Base-by-base conservation (phyloP, 2,888 invertebrate genomes). In the Agrochola lychnidis region DNA sequence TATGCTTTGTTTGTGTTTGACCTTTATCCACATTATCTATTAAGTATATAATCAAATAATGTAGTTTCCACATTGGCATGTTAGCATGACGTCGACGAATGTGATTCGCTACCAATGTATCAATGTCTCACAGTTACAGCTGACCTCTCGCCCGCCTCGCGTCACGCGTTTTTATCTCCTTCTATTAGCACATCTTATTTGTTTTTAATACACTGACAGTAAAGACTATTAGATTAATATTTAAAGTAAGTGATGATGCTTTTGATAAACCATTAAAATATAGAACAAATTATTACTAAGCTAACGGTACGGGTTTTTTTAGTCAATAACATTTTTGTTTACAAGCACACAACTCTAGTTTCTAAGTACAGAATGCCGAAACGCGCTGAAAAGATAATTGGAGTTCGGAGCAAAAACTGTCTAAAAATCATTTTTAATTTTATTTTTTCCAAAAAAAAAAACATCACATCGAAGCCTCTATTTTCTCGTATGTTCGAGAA, bases 81-180 rank as follows among this genome's bases (percentile, higher is more conserved):
- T 36, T 12, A 48, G 36, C 19, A 56, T 83, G 75, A 79, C 83
- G 83, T 79, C 79, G 79, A 63, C 25, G 25, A 82, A 66, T 67
- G 36, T 57, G 64, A 82, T 71, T 72, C 51, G 61, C 22, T 74
- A 48, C 61, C 14, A 61, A 68, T 51, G 14, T 82, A 69, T 57
- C 40, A 48, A 82, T 67, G 82, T 71, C 64, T 78, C 67, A 68
- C 59, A 63, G 51, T 70, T 12, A 83, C n/a, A 56, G 42, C 51
- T 71, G 63, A 83, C 73, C 76, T 79, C 67, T 79, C 57, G 67
- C 56, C 70, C 40, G 48, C 7, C 25, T 67, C n/a, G 14, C 19
- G 56, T 56, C 48, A 19, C 3, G 51, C 7, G n/a, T 45, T 14
- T 73, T 76, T 72, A 75, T 78, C 78, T 72, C 36, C 40, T 30